Base-by-base conservation (phyloP, 2,113 vertebrate species). In the Seriola rivoliana region DNA sequence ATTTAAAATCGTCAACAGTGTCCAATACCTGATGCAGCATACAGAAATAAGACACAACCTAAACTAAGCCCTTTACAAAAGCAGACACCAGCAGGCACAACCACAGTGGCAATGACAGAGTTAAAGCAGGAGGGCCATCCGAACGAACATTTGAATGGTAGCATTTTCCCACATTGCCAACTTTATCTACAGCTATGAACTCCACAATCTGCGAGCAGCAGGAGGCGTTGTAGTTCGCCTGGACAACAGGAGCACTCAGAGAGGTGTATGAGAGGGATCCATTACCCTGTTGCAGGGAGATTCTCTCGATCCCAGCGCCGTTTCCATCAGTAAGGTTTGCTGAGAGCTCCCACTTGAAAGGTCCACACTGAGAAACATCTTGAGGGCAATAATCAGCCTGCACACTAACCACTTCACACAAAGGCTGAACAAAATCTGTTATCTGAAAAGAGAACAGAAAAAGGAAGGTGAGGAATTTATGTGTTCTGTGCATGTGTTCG, bases 101-200 rank as follows among this genome's bases (percentile, higher is more conserved):
- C 90, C 80, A 92, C n/a, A 94, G 66, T 8, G 87, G 80, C n/a
- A 90, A 19, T 0, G 91, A 90, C 55, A 88, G 59, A 5, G 38
- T 72, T 1, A 84, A 16, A 23, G 84, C 55, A 17, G 85, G 67
- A 42, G 88, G 65, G 7, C 89, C 74, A 11, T 73, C 78, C 9
- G 65, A 90, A 2, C 1, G 79, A 48, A 40, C 69, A 12, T 93
- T 93, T 16, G 87, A 91, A 9, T 93, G 86, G 50, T 67, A 84
- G 78, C 94, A 96, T 46, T 52, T 93, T 25, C 93, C 95, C 50
- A 93, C 93, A 21, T 96, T 95, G 38, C 94, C 93, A 34, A 87
- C 81, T 62, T 92, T 83, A 87, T 95, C 95, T 4, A 94, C 84
- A 34, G 91, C 88, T 6, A 89, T 21, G 17, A 96, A 25, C 62